Base-by-base conservation (phyloP, 1,140 invertebrate genomes). In the Phymastichus coffea region DNA sequence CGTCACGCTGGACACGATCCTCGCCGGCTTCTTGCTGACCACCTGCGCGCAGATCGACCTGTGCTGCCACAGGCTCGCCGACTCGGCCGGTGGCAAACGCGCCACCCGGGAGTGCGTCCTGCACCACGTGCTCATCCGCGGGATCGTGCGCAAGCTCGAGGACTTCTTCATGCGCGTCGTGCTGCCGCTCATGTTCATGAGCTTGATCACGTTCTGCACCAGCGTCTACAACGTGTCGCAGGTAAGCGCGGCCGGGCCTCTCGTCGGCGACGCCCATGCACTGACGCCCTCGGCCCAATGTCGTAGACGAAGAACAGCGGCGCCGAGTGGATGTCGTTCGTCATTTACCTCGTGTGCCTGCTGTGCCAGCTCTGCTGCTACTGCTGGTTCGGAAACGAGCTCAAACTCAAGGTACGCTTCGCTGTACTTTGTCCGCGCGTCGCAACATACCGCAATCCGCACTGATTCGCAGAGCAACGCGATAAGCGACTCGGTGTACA, bases 331-430 rank as follows among this genome's bases (percentile, higher is more conserved):
- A n/a, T 52, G 3, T 56, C 64, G 9, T 54, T 67, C 35, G 23
- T 55, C 20, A 46, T 56, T 0, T 72, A 73, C 41, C 54, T 68
- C 10, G 40, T 58, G 4, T 64, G 63, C 15, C 73, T 76, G 65
- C 7, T 74, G 43, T 57, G 54, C 6, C 66, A 75, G 66, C 57
- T 73, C 38, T 72, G 70, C 63, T 61, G 70, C 10, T 72, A 70
- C 47, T 74, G 71, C 54, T 63, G 67, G 30, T 68, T 60, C 59
- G 73, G 73, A 38, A 70, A 70, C 37, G 62, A 70, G 28, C 66
- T 75, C 40, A 65, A 64, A 23, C 25, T 63, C 35, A 65, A 70
- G 57, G 70, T 71, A 54, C 15, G 23, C 22, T 22, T n/a, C n/a
- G n/a, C n/a, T n/a, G n/a, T n/a, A n/a, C n/a, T n/a, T n/a, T n/a